Base-by-base conservation (phyloP, 35 echinoderm and acorn worm genomes). In the Ophiothrix spiculata region DNA sequence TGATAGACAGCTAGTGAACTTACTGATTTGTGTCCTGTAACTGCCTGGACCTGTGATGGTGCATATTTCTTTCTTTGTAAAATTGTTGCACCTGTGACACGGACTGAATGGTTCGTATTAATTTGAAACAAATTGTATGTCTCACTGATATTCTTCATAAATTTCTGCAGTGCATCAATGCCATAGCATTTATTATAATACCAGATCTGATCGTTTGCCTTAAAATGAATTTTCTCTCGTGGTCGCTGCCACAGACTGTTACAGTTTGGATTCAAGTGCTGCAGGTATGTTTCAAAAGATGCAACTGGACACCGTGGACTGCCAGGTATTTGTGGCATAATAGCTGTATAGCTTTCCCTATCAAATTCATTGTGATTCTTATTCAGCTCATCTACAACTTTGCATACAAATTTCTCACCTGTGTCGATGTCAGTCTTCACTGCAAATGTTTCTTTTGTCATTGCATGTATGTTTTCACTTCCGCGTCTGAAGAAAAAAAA, bases 1-100 rank as follows among this genome's bases (percentile, higher is more conserved):
- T 84, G 81, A 69, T 84, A 84, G 10, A 69, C 25, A 21, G 81
- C 1, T 33, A 84, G 39, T 21, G 37, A 42, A 69, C 49, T 73
- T n/a, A 84, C 81, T 1, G 81, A 84, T 31, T 69, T 84, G 81
- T 84, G 81, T 42, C 81, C 81, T 23, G 81, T 84, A 25, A 84
- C 81, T 35, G 37, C 81, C 34, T 84, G 37, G 35, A 84, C 73
- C 16, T 84, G 81, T 1, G 81, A 84, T 1, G 81, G 29, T 34
- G 81, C 81, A 36, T 33, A 84, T 19, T 64, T 69, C 38, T 84
- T 64, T 56, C 81, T 31, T 19, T 46, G 34, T 0, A 84, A 36
- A 36, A 84, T 84, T 10, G 49, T 84, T 17, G 81, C n/a, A 42
- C 49, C 81, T 35, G 81, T 84, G 34, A 84, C 81, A 35, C 46